Percentiles rank a stretch among this genome's conserved stretches.
Evolutionary conservation across 2,113 vertebrate species (phyloP).

Genomic region (Ictidomys tridecemlineatus): DNA sequence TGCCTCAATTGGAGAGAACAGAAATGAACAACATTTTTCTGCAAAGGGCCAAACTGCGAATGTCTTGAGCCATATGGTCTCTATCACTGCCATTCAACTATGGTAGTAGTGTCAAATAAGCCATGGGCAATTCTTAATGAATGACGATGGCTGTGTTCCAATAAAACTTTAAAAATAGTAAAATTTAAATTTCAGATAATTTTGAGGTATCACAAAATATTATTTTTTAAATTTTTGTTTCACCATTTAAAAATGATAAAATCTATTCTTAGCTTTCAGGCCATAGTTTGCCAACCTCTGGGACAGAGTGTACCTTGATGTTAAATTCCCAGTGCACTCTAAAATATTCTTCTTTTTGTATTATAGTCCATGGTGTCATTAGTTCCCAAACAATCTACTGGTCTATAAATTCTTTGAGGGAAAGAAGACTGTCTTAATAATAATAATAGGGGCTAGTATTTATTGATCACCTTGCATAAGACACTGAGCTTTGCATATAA

Average conservation of each 20-base stretch:
- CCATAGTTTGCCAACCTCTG: neutral
- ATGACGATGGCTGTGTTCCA: neutral
- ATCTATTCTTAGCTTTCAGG: neutral
- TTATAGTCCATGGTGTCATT: neutral
- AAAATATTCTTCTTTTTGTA: neutral
- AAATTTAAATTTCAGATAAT: conserved; percentile 31
- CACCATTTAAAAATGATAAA: neutral
- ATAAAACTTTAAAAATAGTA: neutral
- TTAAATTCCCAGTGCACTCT: neutral
- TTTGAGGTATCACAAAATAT: neutral
- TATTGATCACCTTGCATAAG: neutral
- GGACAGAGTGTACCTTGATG: neutral
- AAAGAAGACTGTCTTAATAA: neutral
- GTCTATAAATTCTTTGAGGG: neutral
- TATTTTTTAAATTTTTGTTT: neutral
- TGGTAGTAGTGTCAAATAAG: neutral
- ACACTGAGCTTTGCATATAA: neutral
- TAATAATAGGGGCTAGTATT: neutral
- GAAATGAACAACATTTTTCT: neutral
- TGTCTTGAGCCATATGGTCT: neutral
- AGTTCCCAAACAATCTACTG: neutral
- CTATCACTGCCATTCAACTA: neutral
- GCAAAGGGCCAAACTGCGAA: neutral
- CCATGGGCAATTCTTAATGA: neutral
- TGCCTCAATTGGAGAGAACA: neutral